Evolutionary conservation across 2,797 vertebrate species (phyloP).

Genomic region (Channallabes apus): DNA sequence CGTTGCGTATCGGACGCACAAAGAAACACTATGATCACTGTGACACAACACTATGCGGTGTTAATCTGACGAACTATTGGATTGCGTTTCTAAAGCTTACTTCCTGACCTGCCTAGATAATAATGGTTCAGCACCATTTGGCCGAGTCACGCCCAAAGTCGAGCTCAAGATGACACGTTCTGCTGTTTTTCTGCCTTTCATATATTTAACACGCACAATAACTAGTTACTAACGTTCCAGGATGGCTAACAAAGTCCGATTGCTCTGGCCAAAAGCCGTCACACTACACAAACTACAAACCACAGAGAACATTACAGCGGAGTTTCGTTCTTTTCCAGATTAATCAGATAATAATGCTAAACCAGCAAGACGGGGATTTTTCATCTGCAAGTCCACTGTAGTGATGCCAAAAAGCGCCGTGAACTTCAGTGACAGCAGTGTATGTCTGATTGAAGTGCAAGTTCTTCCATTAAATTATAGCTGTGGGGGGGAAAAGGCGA

Average conservation of each 20-base stretch:
- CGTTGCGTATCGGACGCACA: not conserved
- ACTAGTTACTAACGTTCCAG: conserved; percentile 57
- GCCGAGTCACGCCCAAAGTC: conserved; percentile 34
- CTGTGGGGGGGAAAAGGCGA: too few species aligned
- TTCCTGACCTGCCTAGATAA: conserved; percentile 8
- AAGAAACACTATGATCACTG: not conserved
- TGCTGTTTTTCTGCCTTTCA: conserved; percentile 1
- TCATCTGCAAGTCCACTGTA: too few species aligned
- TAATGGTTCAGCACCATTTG: not conserved
- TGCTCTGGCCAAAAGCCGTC: not conserved
- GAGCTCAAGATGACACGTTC: not conserved
- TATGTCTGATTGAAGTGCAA: too few species aligned
- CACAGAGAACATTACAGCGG: not conserved
- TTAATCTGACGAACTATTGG: not conserved
- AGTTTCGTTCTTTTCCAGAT: not conserved
- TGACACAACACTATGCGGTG: not conserved
- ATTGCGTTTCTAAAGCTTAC: not conserved
- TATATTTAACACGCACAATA: conserved; percentile 36
- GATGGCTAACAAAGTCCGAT: not conserved
- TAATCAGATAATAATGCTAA: not conserved
- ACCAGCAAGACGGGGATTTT: too few species aligned
- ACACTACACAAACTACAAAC: not conserved
- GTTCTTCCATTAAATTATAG: too few species aligned
- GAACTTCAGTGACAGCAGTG: too few species aligned
- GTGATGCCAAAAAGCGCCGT: too few species aligned